These are phyloP conservation scores for Epiblema foenella DNA, from an alignment of 2,888 invertebrate genomes.

Conservation along the genomic window DNA sequence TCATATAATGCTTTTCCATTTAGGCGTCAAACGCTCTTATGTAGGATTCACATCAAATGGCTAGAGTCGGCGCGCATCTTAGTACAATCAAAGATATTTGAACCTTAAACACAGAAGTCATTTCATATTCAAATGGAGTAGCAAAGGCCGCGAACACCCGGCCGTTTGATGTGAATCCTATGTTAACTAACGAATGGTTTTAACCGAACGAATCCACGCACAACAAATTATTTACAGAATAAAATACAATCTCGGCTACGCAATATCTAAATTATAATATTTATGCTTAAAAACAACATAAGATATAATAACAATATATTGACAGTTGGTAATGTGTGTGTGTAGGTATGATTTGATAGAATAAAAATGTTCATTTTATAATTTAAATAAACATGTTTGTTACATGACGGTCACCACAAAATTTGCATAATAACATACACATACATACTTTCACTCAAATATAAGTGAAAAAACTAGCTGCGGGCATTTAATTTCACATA, in stretches of 20 bases:
- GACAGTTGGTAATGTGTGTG: slow-evolving; percentile 9
- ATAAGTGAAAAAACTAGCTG: neutral
- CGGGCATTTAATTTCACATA: neutral
- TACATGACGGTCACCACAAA: neutral
- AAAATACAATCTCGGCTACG: slow-evolving; percentile 67
- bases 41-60: too few relatives aligned
- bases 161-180: too few relatives aligned
- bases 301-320: slow-evolving; percentile 13
- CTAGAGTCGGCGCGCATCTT: too few relatives aligned
- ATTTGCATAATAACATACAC: neutral
- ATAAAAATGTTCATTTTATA: slow-evolving; percentile 9
- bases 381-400: neutral
- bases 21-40: slow-evolving; percentile 43
- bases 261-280: slow-evolving; percentile 51
- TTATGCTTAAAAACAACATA: slow-evolving; percentile 31
- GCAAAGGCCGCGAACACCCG: too few relatives aligned
- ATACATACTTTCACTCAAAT: neutral
- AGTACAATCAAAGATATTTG: too few relatives aligned
- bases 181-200: slow-evolving; percentile 15
- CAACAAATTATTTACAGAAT: slow-evolving; percentile 80
- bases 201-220: slow-evolving; percentile 71
- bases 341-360: neutral
- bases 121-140: too few relatives aligned
- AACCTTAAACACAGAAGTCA: too few relatives aligned
- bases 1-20: slow-evolving; percentile 70